A percentile compares a stretch with the other conserved stretches of the same genome.
Conservation (phyloP, 2,113 vertebrate species). For the Pyrgilauda ruficollis region DNA sequence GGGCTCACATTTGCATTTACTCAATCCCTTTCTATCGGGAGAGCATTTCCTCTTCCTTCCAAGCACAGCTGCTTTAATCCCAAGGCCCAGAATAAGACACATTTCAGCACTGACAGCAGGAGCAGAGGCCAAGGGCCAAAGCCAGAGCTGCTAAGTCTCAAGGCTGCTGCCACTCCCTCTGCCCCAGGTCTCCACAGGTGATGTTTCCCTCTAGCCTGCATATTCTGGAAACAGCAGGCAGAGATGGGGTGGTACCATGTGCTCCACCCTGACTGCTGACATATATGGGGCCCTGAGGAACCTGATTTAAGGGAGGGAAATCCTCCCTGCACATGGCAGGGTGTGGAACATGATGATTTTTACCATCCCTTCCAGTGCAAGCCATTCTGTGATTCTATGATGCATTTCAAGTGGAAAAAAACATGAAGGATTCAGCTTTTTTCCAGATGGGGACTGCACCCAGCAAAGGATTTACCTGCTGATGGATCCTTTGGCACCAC, state of each 20-base stretch:
- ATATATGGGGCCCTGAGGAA: rapidly evolving
- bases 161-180: neutral
- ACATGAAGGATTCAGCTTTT: neutral
- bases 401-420: neutral
- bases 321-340: neutral
- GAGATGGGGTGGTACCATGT: neutral
- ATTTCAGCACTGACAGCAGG: neutral
- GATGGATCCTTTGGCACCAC: neutral
- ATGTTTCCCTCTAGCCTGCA: neutral
- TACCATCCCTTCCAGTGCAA: neutral
- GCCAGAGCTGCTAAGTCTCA: neutral
- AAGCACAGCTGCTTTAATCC: neutral
- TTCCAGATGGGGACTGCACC: neutral
- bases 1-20: neutral
- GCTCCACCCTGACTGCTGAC: neutral
- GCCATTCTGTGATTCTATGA: neutral
- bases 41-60: neutral
- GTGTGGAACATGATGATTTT: neutral
- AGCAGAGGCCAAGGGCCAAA: neutral
- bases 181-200: neutral
- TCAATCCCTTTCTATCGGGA: neutral
- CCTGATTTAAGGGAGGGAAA: neutral
- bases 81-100: neutral
- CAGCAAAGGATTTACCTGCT: neutral
- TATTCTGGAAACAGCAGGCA: neutral